Conservation (phyloP, 2,888 invertebrate species). For the Calameuta filiformis region DNA sequence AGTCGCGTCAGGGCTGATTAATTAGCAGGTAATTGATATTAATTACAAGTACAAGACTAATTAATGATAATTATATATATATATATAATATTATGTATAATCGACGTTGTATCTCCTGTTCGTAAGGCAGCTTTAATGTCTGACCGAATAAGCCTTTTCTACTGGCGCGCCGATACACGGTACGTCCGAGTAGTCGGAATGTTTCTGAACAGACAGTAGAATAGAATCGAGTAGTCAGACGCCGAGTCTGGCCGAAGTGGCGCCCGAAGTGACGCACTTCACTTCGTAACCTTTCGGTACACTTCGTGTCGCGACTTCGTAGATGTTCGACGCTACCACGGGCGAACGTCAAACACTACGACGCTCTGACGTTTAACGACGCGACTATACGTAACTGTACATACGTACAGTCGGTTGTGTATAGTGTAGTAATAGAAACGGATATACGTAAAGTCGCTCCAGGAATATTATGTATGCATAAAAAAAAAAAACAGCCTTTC, state of each 20-base stretch:
- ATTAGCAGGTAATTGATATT: not conserved
- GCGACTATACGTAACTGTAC: not conserved
- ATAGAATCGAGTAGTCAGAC: not conserved
- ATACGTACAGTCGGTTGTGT: not conserved
- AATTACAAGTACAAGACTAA: not conserved
- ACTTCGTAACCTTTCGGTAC: not conserved
- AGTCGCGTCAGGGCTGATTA: not conserved
- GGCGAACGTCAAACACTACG: not conserved
- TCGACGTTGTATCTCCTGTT: not conserved
- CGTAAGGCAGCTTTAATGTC: not conserved
- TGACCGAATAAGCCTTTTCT: not conserved
- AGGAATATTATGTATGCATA: not conserved
- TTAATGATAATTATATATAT: not conserved
- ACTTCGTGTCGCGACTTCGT: not conserved
- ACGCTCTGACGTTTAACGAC: not conserved
- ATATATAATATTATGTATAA: constrained; percentile 5
- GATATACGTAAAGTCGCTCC: not conserved
- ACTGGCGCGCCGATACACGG: not conserved
- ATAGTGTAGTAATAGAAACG: not conserved
- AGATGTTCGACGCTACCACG: not conserved
- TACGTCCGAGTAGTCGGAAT: not conserved
- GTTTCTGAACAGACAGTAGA: not conserved
- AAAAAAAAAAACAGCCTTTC: not conserved
- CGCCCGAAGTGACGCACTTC: not conserved
- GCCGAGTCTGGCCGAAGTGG: not conserved